Evolutionary conservation across 2,888 invertebrate genomes (phyloP).

Genomic region (Blera fallax): DNA sequence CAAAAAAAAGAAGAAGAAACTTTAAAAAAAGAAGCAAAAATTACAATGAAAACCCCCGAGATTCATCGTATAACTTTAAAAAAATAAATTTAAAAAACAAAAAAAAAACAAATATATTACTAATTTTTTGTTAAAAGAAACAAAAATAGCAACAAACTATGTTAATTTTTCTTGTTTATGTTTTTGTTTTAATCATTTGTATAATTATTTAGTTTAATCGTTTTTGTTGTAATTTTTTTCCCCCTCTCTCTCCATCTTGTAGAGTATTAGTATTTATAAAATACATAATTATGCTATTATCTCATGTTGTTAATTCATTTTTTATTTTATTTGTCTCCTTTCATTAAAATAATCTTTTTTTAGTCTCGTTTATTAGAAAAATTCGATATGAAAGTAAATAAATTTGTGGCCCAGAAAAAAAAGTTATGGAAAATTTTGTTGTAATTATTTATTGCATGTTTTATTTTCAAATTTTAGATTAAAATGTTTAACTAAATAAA

Average conservation of each 20-base stretch:
- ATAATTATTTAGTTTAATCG: constrained; percentile 48
- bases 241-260: constrained; percentile 4
- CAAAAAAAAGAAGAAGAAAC: constrained; percentile 32
- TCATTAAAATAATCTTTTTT: constrained; percentile 9
- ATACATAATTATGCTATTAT: constrained; percentile 52
- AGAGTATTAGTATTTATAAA: constrained; percentile 66
- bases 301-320: constrained; percentile 40
- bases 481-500: constrained; percentile 63
- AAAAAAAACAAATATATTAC: constrained; percentile 42
- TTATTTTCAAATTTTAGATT: constrained; percentile 45
- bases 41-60: constrained; percentile 6
- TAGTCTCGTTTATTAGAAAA: constrained; percentile 31
- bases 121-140: constrained; percentile 42
- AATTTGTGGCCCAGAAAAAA: constrained; percentile 56
- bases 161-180: constrained; percentile 64
- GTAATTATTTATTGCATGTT: constrained; percentile 45
- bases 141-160: constrained; percentile 60
- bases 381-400: constrained; percentile 25
- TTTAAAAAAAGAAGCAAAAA: constrained; percentile 2
- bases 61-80: constrained; percentile 61
- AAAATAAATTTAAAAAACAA: constrained; percentile 17
- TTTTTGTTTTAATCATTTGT: constrained; percentile 43
- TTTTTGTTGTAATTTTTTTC: constrained; percentile 31
- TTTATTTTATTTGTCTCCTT: constrained; percentile 8
- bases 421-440: constrained; percentile 15